Percentiles rank a stretch among this genome's conserved stretches.
Conservation (phyloP, 2,888 invertebrate species). For the Temnothorax ravouxi region DNA sequence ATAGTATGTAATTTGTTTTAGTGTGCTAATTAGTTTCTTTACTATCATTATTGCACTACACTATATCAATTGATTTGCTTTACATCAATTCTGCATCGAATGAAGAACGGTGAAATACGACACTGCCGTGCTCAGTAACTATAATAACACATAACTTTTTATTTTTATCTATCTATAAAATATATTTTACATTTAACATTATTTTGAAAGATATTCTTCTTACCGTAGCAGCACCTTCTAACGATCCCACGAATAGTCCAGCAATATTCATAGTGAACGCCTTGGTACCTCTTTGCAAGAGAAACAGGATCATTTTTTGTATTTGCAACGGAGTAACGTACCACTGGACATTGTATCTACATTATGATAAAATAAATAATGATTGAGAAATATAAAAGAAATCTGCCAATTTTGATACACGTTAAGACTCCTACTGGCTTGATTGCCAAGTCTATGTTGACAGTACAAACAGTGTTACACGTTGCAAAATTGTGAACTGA, state of each 20-base stretch:
- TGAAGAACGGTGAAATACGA: not conserved
- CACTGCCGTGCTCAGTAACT: not conserved
- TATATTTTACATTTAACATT: not conserved
- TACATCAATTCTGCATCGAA: too few species aligned
- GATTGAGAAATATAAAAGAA: not conserved
- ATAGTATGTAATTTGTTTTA: too few species aligned
- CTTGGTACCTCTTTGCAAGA: slow-evolving; percentile 3
- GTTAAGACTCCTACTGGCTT: too few species aligned
- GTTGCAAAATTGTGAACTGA: too few species aligned
- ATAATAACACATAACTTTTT: not conserved
- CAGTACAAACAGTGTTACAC: too few species aligned
- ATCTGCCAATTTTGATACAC: not conserved
- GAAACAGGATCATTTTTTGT: not conserved
- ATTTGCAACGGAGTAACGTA: not conserved
- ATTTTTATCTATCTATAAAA: not conserved
- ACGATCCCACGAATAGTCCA: not conserved
- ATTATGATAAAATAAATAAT: not conserved
- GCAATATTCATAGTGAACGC: not conserved
- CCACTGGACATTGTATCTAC: not conserved
- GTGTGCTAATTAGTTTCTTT: not conserved
- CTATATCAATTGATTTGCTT: too few species aligned
- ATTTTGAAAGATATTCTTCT: not conserved
- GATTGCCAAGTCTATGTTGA: too few species aligned
- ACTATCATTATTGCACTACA: too few species aligned
- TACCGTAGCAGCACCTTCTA: not conserved